Conservation (phyloP, 2,113 vertebrate species). For the Albula goreensis region DNA sequence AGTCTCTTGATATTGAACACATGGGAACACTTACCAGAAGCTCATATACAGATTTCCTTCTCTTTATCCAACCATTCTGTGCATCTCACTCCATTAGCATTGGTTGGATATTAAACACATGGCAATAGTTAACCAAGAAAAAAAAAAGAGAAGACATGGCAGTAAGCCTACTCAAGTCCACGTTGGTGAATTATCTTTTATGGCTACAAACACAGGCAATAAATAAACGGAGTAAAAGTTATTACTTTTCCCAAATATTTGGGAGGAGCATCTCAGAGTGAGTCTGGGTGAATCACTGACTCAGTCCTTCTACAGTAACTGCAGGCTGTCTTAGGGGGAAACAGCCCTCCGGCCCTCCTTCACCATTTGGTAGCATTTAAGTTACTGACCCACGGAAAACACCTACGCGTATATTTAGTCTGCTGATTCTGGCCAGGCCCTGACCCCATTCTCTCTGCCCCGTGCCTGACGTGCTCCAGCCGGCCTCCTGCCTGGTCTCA, state of each 20-base stretch:
- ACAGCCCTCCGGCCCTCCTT: background rate
- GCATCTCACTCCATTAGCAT: slow-evolving; percentile 43
- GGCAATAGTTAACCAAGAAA: slow-evolving; percentile 56
- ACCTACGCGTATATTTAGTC: background rate
- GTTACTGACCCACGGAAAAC: background rate
- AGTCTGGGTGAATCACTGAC: background rate
- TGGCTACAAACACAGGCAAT: slow-evolving; percentile 1
- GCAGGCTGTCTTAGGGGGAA: background rate
- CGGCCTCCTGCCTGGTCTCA: background rate
- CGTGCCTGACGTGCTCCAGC: background rate
- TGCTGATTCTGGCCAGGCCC: background rate
- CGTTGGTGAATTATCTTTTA: background rate
- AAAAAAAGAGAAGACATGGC: slow-evolving; percentile 12
- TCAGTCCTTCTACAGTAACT: background rate
- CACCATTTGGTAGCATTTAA: background rate
- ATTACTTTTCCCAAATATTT: background rate
- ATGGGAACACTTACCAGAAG: slow-evolving; percentile 73
- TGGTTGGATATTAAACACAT: slow-evolving; percentile 59
- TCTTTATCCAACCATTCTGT: slow-evolving; percentile 37
- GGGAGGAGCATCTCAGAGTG: background rate
- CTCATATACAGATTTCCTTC: slow-evolving; percentile 68
- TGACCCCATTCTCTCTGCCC: background rate
- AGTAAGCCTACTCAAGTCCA: background rate
- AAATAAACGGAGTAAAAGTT: background rate
- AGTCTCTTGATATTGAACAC: slow-evolving; percentile 48